A percentile compares a stretch with the other conserved stretches of the same genome.
Evolutionary conservation across 2,888 invertebrate genomes (phyloP).

Genomic region (Netelia inedita): DNA sequence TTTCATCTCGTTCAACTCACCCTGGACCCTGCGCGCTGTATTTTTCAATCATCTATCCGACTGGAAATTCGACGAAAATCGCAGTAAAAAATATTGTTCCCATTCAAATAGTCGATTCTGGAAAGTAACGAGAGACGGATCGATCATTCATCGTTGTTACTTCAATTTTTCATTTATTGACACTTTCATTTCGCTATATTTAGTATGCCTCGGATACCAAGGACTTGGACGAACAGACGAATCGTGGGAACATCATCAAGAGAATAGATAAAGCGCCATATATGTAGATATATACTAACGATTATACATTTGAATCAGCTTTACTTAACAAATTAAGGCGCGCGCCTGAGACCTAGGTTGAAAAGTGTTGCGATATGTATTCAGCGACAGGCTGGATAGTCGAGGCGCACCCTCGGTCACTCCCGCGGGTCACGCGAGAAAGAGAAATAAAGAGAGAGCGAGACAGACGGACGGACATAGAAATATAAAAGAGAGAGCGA

Average conservation of each 20-base stretch:
- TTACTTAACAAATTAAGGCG: constrained; percentile 74
- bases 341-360: constrained; percentile 47
- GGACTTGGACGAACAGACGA: constrained; percentile 36
- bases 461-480: neutral
- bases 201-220: constrained; percentile 22
- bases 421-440: constrained; percentile 78
- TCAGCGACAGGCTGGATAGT: constrained; percentile 70
- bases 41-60: constrained; percentile 1
- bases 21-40: constrained; percentile 54
- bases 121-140: neutral
- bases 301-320: constrained; percentile 62
- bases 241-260: constrained; percentile 45
- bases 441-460: constrained; percentile 15
- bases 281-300: constrained; percentile 15
- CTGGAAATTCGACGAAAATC: neutral
- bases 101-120: neutral
- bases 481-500: neutral
- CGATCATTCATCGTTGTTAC: neutral
- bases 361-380: constrained; percentile 59
- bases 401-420: constrained; percentile 75
- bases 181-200: neutral
- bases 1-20: neutral
- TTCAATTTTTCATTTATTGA: constrained; percentile 39
- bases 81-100: neutral
- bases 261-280: neutral